Percentiles rank a stretch among this genome's conserved stretches.
phyloP scores from a whole-genome alignment of 2,113 vertebrate species.

The Kryptolebias marmoratus region DNA sequence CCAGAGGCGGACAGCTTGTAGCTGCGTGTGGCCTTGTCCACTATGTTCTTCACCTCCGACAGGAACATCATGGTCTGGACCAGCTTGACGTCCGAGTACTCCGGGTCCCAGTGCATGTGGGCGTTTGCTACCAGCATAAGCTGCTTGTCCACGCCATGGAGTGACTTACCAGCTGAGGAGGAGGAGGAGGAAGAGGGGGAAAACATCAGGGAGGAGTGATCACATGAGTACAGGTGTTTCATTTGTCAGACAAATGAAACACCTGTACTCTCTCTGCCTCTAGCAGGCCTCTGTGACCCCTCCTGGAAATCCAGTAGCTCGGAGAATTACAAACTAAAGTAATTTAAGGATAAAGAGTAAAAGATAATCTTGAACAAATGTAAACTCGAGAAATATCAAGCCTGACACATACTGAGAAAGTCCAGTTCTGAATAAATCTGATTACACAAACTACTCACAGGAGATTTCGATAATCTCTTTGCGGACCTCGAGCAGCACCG shows the following conservation, averaged over 20 bases:
- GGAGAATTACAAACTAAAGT: constrained; percentile 1
- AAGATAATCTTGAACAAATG: neutral
- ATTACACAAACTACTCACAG: constrained; percentile 80
- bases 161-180: constrained; percentile 87
- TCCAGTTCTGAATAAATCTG: neutral
- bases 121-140: constrained; percentile 95
- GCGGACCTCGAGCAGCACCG: constrained; percentile 91
- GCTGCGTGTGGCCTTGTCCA: constrained; percentile 95
- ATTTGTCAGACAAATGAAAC: neutral
- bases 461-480: constrained; percentile 94
- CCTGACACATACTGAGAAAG: no score
- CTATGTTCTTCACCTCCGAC: constrained; percentile 97
- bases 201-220: neutral
- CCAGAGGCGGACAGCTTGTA: constrained; percentile 90
- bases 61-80: constrained; percentile 99
- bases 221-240: neutral
- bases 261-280: no score
- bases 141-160: constrained; percentile 93
- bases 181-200: no score
- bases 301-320: neutral
- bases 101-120: constrained; percentile 99
- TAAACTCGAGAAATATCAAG: no score
- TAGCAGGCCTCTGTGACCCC: neutral
- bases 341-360: neutral
- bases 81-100: constrained; percentile 97